phyloP scores from a whole-genome alignment of 1,140 invertebrate genomes.

The Brachionus angularis region DNA sequence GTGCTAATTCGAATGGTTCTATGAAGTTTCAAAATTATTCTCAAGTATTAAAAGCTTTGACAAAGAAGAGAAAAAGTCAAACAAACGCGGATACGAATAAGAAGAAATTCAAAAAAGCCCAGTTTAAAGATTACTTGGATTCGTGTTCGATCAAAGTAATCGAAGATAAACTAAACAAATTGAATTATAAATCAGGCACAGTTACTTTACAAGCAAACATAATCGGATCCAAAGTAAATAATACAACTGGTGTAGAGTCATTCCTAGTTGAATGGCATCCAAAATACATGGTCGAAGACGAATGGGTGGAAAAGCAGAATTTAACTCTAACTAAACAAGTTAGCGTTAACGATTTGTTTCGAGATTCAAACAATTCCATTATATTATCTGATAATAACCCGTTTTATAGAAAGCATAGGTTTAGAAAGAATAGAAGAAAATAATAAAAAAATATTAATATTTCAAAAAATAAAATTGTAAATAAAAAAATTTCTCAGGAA shows the following conservation, averaged over 20 bases:
- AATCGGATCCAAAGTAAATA: conserved; percentile 4
- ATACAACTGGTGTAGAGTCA: not conserved
- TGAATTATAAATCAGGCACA: conserved; percentile 11
- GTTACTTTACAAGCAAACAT: conserved; percentile 23
- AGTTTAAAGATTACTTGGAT: conserved; percentile 29
- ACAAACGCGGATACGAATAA: conserved; percentile 10
- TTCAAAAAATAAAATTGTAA: too few species aligned
- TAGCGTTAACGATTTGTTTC: conserved; percentile 1
- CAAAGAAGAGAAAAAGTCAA: conserved; percentile 21
- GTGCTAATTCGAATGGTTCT: not conserved
- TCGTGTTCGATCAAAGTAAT: conserved; percentile 18
- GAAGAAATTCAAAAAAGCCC: conserved; percentile 41
- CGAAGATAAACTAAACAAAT: conserved; percentile 14
- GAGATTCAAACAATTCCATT: not conserved
- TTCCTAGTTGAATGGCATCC: conserved; percentile 27
- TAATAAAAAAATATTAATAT: not conserved
- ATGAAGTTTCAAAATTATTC: conserved; percentile 20
- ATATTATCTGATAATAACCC: conserved; percentile 6
- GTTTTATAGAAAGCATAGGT: conserved; percentile 9
- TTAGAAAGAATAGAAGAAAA: conserved; percentile 31
- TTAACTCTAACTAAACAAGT: not conserved
- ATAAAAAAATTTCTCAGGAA: too few species aligned
- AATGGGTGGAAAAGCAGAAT: conserved; percentile 9
- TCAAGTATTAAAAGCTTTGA: conserved; percentile 20
- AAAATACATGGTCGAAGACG: conserved; percentile 16